Conservation (phyloP, 2,888 invertebrate genomes). For the Hecatera dysodea region DNA sequence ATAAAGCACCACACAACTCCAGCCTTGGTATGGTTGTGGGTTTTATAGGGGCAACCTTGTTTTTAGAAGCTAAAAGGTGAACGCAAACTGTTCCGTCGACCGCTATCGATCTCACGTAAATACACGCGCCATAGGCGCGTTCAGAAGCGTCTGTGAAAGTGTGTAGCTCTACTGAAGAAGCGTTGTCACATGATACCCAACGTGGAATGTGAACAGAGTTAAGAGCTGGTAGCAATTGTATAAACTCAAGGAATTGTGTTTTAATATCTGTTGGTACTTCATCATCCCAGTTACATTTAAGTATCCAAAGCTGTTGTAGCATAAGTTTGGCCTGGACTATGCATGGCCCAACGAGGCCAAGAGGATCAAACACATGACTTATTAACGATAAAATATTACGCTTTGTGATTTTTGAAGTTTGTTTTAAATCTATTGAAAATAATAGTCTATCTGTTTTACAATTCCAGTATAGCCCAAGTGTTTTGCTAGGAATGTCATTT, state of each 20-base stretch:
- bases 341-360: conserved; percentile 56
- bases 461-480: conserved; percentile 64
- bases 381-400: too few species aligned
- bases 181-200: conserved; percentile 31
- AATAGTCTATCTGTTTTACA: conserved; percentile 51
- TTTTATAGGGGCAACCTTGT: conserved; percentile 56
- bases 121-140: conserved; percentile 58
- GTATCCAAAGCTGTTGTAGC: conserved; percentile 59
- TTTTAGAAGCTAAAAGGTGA: conserved; percentile 57
- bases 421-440: conserved; percentile 53
- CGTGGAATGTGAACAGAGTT: conserved; percentile 58
- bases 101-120: conserved; percentile 38
- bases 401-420: conserved; percentile 51
- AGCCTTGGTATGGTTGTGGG: conserved; percentile 12
- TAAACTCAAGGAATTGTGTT: conserved; percentile 16
- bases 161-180: conserved; percentile 56
- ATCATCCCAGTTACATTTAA: conserved; percentile 60
- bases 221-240: conserved; percentile 29
- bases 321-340: conserved; percentile 62
- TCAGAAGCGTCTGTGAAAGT: conserved; percentile 63
- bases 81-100: background rate
- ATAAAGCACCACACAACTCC: background rate
- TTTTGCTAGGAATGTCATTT: conserved; percentile 46
- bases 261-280: conserved; percentile 48
- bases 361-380: conserved; percentile 50